Base-by-base conservation (phyloP, 2,888 invertebrate genomes). In the Drosophila meridionalis region DNA sequence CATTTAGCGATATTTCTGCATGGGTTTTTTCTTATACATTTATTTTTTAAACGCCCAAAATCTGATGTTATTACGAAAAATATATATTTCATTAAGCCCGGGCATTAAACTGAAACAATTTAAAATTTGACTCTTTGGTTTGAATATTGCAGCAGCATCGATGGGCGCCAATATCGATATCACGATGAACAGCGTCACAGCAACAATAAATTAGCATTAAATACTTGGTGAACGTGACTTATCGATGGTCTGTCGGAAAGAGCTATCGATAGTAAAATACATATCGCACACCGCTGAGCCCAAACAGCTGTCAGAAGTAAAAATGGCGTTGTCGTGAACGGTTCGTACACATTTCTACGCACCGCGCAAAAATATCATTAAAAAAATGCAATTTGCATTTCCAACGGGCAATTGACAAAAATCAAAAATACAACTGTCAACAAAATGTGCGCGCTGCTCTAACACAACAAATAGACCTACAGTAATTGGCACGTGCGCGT, bases 291-390 rank as follows among this genome's bases (percentile, higher is more conserved):
- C 62, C 75, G 20, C 70, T 75, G 70, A 26, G 12, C 8, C 48
- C 34, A 70, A 79, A 75, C 77, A 77, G 77, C 77, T 77, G 77
- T 70, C 77, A 87, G 78, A 87, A 82, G 81, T 81, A 79, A 90
- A 90, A 90, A 91, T 90, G 89, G 87, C 87, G 90, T 87, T 82
- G 77, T 77, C 70, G 73, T 74, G 76, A 75, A 76, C 56, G 79
- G 71, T 59, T 66, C 68, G 74, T 71, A 75, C 53, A 30, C 56
- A 34, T 43, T 70, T 70, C 59, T 42, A 59, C 68, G 61, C 63
- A 59, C 71, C 74, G 82, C 75, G 61, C 64, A 61, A 52, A 50
- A 62, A 43, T 34, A 11, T 20, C 40, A 58, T 68, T 59, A 61
- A 63, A 70, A 75, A 82, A 77, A 78, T 80, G 76, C 65, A 76